Conservation (phyloP, 2,113 vertebrate genomes). For the Misgurnus mizolepis region DNA sequence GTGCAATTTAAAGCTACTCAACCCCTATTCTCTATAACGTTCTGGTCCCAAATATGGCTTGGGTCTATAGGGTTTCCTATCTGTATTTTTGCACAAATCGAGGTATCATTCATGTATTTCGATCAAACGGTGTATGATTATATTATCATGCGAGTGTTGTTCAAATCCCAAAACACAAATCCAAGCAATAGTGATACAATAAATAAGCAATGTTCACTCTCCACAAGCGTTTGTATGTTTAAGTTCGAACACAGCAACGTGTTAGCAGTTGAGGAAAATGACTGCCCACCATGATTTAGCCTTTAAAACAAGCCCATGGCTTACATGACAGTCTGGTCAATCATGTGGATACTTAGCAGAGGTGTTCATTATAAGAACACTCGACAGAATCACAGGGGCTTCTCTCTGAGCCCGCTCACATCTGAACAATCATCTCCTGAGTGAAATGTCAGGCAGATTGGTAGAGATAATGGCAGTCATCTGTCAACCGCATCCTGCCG, state of each 20-base stretch:
- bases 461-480: constrained; percentile 81
- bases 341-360: constrained; percentile 37
- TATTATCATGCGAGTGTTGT: no score
- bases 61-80: not conserved
- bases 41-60: not conserved
- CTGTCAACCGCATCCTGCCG: constrained; percentile 76
- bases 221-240: not conserved
- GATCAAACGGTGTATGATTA: not conserved
- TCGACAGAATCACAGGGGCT: constrained; percentile 60
- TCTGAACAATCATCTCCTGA: constrained; percentile 74
- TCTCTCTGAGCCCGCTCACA: constrained; percentile 68
- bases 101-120: not conserved
- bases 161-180: not conserved
- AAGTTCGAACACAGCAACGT: not conserved
- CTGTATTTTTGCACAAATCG: not conserved
- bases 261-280: constrained; percentile 10
- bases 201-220: not conserved
- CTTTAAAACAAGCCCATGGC: constrained; percentile 23
- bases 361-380: constrained; percentile 44
- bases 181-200: not conserved
- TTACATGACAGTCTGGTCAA: constrained; percentile 33
- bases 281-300: not conserved
- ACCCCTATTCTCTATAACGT: not conserved
- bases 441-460: constrained; percentile 75
- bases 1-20: no score